Evolutionary conservation across 53 echinoderm and acorn worm species (phyloP).

Genomic region (Hippasteria phrygiana): DNA sequence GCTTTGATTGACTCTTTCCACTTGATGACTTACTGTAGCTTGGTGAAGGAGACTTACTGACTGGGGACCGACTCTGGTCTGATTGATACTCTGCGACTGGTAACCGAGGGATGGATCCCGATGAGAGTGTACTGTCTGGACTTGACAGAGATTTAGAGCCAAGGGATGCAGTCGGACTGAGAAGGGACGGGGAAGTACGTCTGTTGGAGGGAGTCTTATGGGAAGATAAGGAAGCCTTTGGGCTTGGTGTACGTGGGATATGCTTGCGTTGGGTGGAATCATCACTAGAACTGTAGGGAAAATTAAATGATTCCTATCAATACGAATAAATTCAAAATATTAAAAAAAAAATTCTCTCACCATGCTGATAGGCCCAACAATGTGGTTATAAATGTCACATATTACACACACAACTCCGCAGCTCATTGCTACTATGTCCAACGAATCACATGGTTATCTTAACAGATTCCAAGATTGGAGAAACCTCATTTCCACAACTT

Average conservation of each 20-base stretch:
- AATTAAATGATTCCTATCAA: background rate
- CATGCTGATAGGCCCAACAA: too few species aligned
- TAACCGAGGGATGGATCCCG: constrained; percentile 28
- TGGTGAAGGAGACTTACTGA: constrained; percentile 31
- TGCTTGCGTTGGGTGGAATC: constrained; percentile 37
- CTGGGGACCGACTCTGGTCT: background rate
- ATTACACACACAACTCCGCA: too few species aligned
- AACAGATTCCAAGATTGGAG: too few species aligned
- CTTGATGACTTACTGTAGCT: constrained; percentile 19
- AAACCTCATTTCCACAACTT: too few species aligned
- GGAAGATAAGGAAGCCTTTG: constrained; percentile 22
- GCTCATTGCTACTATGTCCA: too few species aligned
- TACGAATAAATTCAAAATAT: background rate
- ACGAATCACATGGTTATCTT: too few species aligned
- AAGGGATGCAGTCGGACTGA: constrained; percentile 59
- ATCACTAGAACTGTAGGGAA: constrained; percentile 32
- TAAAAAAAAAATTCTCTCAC: too few species aligned
- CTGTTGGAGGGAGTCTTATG: constrained; percentile 24
- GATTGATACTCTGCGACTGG: constrained; percentile 10
- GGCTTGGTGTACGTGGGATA: constrained; percentile 69
- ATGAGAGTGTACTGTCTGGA: constrained; percentile 32
- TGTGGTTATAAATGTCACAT: too few species aligned
- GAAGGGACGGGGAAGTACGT: constrained; percentile 44
- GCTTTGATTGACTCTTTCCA: constrained; percentile 24
- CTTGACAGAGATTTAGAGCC: constrained; percentile 37